phyloP scores from a whole-genome alignment of 2,113 vertebrate genomes.

The Pholis gunnellus region DNA sequence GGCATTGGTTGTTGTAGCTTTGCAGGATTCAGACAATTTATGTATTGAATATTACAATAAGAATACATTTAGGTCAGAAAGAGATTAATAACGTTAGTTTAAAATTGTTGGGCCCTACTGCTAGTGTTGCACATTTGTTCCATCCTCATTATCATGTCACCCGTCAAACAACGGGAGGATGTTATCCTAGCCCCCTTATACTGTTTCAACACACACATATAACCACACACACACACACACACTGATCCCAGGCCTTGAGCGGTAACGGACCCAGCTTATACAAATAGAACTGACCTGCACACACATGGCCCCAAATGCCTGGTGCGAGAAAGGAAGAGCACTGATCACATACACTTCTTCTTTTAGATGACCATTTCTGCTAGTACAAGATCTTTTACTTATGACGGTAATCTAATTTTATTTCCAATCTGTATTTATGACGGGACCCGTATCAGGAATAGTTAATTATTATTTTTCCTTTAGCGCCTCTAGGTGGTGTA shows the following conservation, averaged over 20 bases:
- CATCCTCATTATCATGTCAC: constrained; percentile 21
- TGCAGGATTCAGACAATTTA: neutral
- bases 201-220: constrained; percentile 36
- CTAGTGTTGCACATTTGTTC: constrained; percentile 1
- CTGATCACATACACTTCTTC: neutral
- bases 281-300: constrained; percentile 38
- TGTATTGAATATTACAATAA: neutral
- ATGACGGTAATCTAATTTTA: neutral
- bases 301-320: neutral
- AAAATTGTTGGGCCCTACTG: neutral
- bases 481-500: too few species aligned
- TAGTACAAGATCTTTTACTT: neutral
- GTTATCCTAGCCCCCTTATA: constrained; percentile 8
- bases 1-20: neutral
- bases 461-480: too few species aligned
- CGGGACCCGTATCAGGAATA: too few species aligned
- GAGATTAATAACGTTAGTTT: neutral
- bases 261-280: neutral
- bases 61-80: neutral
- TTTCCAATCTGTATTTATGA: too few species aligned
- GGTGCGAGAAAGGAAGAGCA: constrained; percentile 4
- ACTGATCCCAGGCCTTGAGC: neutral
- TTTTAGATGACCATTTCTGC: neutral
- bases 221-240: constrained; percentile 22
- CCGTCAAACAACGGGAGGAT: constrained; percentile 26